Percentiles rank a stretch among this genome's conserved stretches.
These are phyloP conservation scores for Psettodes erumei DNA, from an alignment of 2,113 vertebrate species.

Conservation along the genomic window DNA sequence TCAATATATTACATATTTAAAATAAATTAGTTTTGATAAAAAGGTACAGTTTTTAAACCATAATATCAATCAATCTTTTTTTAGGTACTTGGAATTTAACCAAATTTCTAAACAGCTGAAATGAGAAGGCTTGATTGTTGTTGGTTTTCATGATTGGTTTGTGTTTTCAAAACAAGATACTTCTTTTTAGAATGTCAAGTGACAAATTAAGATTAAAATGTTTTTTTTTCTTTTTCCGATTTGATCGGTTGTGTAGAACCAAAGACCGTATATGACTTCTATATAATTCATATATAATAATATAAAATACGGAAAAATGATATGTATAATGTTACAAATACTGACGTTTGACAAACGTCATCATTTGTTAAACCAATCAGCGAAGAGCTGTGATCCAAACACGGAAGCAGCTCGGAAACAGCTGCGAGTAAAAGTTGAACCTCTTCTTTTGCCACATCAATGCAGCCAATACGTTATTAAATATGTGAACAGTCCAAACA, in stretches of 20 bases:
- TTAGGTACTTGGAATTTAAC: no score
- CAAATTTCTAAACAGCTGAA: no score
- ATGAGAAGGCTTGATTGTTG: no score
- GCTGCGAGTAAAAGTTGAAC: not conserved
- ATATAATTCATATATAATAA: not conserved
- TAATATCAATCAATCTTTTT: no score
- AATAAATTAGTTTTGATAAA: no score
- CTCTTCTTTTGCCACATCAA: not conserved
- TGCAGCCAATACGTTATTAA: not conserved
- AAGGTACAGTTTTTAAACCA: no score
- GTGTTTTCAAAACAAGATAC: no score
- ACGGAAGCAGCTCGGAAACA: conserved; percentile 62
- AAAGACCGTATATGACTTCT: not conserved
- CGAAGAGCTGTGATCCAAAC: conserved; percentile 38
- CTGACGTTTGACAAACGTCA: conserved; percentile 37
- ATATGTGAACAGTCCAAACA: not conserved
- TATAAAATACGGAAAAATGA: not conserved
- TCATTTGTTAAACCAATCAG: conserved; percentile 30
- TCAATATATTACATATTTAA: no score
- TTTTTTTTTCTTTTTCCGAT: not conserved
- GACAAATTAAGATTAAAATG: no score
- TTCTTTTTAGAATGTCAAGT: no score
- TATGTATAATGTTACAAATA: no score
- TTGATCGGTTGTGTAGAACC: not conserved
- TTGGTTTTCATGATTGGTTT: no score